A percentile compares a stretch with the other conserved stretches of the same genome.
phyloP scores from a whole-genome alignment of 2,797 vertebrate species.

The Apodemus agrarius region DNA sequence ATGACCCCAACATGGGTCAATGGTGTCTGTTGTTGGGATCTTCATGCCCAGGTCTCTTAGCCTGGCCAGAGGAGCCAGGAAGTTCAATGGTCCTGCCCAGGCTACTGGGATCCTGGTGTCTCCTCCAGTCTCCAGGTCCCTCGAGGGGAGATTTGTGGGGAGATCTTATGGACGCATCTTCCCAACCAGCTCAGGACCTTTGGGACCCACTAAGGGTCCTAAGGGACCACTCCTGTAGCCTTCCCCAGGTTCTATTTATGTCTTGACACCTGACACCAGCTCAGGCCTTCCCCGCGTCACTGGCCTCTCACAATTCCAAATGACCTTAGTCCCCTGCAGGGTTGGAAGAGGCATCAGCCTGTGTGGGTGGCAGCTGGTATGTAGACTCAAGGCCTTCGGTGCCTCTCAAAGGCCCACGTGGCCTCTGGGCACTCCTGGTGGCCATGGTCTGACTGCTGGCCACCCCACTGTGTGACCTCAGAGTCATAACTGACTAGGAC shows the following conservation, averaged over 20 bases:
- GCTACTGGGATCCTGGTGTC: background rate
- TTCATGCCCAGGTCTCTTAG: background rate
- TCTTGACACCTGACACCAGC: background rate
- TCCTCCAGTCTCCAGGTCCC: fast-evolving
- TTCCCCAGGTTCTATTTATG: background rate
- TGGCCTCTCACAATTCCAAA: constrained; percentile 40
- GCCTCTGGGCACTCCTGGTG: constrained; percentile 19
- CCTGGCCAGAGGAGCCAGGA: background rate
- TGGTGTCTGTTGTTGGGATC: background rate
- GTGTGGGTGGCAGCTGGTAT: constrained; percentile 78
- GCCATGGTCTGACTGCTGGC: constrained; percentile 32
- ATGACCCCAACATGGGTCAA: background rate
- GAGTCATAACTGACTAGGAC: background rate
- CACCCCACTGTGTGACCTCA: background rate
- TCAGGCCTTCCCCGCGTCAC: background rate
- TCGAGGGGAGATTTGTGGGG: background rate
- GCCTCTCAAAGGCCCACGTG: constrained; percentile 53
- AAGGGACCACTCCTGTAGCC: background rate
- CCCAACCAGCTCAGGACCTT: background rate
- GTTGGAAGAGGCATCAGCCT: constrained; percentile 56
- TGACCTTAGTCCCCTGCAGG: constrained; percentile 65
- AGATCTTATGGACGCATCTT: background rate
- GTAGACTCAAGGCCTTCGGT: constrained; percentile 66
- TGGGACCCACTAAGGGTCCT: background rate
- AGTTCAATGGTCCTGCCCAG: background rate